A percentile compares a stretch with the other conserved stretches of the same genome.
Conservation (phyloP, 64 coral and sea anemone species). For the Pachyseris speciosa region DNA sequence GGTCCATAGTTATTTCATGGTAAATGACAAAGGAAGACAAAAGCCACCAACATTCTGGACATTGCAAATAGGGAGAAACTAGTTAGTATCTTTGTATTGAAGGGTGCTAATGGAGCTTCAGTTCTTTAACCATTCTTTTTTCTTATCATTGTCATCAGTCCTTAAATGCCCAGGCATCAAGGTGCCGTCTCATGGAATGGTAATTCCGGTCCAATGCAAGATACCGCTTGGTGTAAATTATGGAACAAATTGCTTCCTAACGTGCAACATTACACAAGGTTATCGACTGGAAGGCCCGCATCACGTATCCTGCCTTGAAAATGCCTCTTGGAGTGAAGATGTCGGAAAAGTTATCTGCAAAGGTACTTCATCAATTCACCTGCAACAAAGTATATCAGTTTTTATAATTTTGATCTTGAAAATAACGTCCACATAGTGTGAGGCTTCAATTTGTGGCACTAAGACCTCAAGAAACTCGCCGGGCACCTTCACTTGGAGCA, state of each 20-base stretch:
- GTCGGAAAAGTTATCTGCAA: not conserved
- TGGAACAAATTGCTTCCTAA: constrained; percentile 42
- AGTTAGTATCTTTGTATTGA: not conserved
- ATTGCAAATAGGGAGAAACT: too few relatives aligned
- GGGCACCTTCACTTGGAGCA: too few relatives aligned
- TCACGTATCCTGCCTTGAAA: constrained; percentile 1
- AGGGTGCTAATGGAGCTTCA: not conserved
- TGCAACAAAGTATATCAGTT: too few relatives aligned
- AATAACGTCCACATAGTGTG: too few relatives aligned
- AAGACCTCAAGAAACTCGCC: too few relatives aligned
- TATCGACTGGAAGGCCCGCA: constrained; percentile 11
- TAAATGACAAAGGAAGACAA: too few relatives aligned
- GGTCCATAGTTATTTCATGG: too few relatives aligned
- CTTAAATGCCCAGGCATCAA: constrained; percentile 7
- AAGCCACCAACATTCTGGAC: too few relatives aligned
- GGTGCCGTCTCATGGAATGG: not conserved
- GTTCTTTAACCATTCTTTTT: not conserved
- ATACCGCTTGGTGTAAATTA: constrained; percentile 1
- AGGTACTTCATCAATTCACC: constrained; percentile 6
- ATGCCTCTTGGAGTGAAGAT: constrained; percentile 43
- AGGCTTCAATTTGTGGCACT: too few relatives aligned
- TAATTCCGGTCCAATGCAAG: not conserved
- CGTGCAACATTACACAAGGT: constrained; percentile 42
- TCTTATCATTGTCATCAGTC: not conserved
- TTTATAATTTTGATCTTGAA: too few relatives aligned